Evolutionary conservation across 2,113 vertebrate genomes (phyloP).

Genomic region (Donacobius atricapilla): DNA sequence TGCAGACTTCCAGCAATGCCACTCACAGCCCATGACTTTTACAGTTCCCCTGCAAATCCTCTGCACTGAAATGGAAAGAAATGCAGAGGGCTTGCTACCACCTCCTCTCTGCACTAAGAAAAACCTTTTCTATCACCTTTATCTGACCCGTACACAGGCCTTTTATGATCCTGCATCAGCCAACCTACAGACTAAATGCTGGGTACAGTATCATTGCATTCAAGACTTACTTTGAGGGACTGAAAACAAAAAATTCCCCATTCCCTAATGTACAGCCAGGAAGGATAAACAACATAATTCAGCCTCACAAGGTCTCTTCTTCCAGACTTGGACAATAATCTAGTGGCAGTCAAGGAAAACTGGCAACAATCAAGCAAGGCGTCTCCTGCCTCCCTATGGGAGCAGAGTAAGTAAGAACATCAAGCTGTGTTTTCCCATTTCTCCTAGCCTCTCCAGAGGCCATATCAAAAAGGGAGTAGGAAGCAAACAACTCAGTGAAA

Average conservation of each 20-base stretch:
- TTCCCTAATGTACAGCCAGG: neutral
- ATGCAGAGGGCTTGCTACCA: neutral
- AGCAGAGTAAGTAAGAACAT: neutral
- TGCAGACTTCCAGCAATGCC: neutral
- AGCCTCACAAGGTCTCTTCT: neutral
- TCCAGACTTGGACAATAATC: neutral
- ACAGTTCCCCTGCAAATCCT: neutral
- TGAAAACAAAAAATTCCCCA: neutral
- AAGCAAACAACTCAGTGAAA: neutral
- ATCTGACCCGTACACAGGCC: neutral
- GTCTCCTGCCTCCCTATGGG: neutral
- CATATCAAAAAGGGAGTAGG: neutral
- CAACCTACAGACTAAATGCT: neutral
- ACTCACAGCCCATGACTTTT: neutral
- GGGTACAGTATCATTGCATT: neutral
- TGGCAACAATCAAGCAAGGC: neutral
- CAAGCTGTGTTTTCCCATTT: neutral
- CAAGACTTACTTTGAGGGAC: neutral
- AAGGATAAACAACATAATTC: neutral
- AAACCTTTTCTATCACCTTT: neutral
- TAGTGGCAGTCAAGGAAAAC: neutral
- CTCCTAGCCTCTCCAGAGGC: neutral
- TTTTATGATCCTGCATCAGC: neutral
- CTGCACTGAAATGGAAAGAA: neutral
- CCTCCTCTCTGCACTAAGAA: neutral